Evolutionary conservation across 2,888 invertebrate genomes (phyloP).

Genomic region (Pachydiplax longipennis): DNA sequence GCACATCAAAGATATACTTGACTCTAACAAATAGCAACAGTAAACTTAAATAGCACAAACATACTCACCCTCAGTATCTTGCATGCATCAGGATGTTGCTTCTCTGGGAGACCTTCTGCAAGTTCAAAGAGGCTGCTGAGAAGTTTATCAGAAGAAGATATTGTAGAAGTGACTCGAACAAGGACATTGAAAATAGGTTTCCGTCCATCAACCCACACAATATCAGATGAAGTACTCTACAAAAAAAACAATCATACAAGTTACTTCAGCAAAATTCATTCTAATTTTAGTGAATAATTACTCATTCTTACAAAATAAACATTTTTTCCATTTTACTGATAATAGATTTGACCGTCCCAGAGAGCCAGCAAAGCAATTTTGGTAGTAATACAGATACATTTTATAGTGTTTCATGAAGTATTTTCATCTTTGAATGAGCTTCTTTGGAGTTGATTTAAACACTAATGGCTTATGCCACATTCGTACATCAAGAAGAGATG

Average conservation of each 20-base stretch:
- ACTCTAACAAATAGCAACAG: neutral
- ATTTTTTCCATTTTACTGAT: too few species aligned
- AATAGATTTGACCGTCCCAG: too few species aligned
- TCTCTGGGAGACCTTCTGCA: slow-evolving; percentile 79
- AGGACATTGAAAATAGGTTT: slow-evolving; percentile 85
- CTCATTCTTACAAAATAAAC: too few species aligned
- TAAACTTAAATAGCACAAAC: too few species aligned
- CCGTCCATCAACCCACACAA: slow-evolving; percentile 93
- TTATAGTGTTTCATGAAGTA: too few species aligned
- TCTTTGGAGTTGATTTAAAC: too few species aligned
- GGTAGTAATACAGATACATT: too few species aligned
- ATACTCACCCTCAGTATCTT: slow-evolving; percentile 73
- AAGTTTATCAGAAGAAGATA: slow-evolving; percentile 87
- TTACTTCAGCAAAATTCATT: neutral
- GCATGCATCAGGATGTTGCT: slow-evolving; percentile 74
- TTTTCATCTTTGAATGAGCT: too few species aligned
- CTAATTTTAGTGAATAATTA: too few species aligned
- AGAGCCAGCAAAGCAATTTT: too few species aligned
- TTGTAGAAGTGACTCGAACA: slow-evolving; percentile 86
- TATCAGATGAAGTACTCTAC: slow-evolving; percentile 80
- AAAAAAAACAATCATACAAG: slow-evolving; percentile 57
- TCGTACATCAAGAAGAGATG: neutral
- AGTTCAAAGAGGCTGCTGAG: slow-evolving; percentile 87
- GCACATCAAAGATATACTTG: neutral
- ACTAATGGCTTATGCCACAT: too few species aligned